These are phyloP conservation scores for Orthosia cruda DNA, from an alignment of 2,888 invertebrate species.

Conservation along the genomic window DNA sequence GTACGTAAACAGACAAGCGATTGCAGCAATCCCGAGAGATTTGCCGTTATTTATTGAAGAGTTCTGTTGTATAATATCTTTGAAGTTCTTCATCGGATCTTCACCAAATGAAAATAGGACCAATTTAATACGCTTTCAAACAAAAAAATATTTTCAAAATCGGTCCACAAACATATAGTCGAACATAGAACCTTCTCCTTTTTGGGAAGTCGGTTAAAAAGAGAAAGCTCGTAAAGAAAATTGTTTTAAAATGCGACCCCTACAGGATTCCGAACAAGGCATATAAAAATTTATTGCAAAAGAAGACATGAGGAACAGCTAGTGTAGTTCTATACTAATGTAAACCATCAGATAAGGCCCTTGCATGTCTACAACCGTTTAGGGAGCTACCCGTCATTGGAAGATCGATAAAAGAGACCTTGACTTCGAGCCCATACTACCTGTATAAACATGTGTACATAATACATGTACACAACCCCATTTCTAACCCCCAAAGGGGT, in stretches of 20 bases:
- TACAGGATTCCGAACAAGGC: neutral
- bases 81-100: too few relatives aligned
- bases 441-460: too few relatives aligned
- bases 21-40: too few relatives aligned
- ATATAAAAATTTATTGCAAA: neutral
- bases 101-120: too few relatives aligned
- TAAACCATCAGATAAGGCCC: slow-evolving; percentile 19
- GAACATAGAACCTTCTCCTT: too few relatives aligned
- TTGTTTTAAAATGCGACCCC: neutral
- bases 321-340: slow-evolving; percentile 7
- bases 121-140: too few relatives aligned
- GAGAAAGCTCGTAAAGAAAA: neutral
- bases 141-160: too few relatives aligned
- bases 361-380: slow-evolving; percentile 40
- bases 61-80: too few relatives aligned
- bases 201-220: too few relatives aligned
- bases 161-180: too few relatives aligned
- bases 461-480: neutral
- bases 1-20: too few relatives aligned
- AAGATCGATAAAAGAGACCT: slow-evolving; percentile 44
- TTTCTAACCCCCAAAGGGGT: slow-evolving; percentile 30
- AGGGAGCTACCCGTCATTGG: slow-evolving; percentile 27
- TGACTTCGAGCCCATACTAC: slow-evolving; percentile 31
- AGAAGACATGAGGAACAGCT: neutral
- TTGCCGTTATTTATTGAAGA: too few relatives aligned